These are phyloP conservation scores for Eubucco bourcierii DNA, from an alignment of 2,113 vertebrate species.

Conservation along the genomic window DNA sequence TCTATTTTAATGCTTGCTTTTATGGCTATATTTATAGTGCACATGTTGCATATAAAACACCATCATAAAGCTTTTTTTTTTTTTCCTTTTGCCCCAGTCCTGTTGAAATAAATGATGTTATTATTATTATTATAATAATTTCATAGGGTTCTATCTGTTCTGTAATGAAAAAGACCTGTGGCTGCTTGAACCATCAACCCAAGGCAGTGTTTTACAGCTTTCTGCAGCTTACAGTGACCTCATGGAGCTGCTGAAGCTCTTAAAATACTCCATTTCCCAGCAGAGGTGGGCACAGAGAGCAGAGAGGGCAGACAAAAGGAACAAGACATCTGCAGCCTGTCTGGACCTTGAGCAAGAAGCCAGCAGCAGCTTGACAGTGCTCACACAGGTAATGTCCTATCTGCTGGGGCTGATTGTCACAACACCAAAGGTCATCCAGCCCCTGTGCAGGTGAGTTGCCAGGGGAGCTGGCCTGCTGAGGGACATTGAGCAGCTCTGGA, in stretches of 20 bases:
- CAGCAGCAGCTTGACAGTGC: neutral
- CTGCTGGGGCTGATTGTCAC: neutral
- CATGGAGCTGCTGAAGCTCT: slow-evolving; percentile 37
- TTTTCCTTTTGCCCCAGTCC: slow-evolving; percentile 39
- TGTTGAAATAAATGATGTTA: slow-evolving; percentile 73
- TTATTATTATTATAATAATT: slow-evolving; percentile 60
- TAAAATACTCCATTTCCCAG: neutral
- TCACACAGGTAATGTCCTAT: accelerated
- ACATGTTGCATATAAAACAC: slow-evolving; percentile 75
- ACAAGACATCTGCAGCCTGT: neutral
- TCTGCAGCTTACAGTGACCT: slow-evolving; percentile 48
- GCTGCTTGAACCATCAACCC: slow-evolving; percentile 39
- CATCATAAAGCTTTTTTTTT: slow-evolving; percentile 56
- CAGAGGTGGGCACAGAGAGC: neutral
- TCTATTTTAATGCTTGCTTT: slow-evolving; percentile 72
- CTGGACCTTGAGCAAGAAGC: neutral
- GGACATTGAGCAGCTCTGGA: neutral
- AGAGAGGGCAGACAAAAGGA: neutral
- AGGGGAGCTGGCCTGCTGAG: neutral
- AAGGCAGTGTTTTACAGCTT: slow-evolving; percentile 43
- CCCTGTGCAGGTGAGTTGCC: neutral
- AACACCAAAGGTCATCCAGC: accelerated
- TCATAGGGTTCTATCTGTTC: slow-evolving; percentile 70
- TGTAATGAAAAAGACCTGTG: slow-evolving; percentile 73
- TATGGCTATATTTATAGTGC: slow-evolving; percentile 79